Base-by-base conservation (phyloP, 2,113 vertebrate species). In the Odocoileus hemionus region DNA sequence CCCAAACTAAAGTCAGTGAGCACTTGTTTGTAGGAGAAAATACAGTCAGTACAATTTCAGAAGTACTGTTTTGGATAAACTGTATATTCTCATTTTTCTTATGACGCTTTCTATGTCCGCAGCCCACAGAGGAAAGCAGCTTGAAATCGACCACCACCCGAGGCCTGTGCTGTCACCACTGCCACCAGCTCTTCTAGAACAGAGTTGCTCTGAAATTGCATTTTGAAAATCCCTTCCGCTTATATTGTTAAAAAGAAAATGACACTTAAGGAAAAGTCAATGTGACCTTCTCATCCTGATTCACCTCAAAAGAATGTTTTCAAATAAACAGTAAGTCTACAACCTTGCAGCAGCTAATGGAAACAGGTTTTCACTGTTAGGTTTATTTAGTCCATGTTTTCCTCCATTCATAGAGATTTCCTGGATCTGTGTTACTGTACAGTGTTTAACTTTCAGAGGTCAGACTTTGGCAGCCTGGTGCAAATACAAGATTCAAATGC, bases 171-270 rank as follows among this genome's bases (percentile, higher is more conserved):
- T 30, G 1, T 9, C 7, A 0, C 1, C 10, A 8, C 79, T 55
- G 55, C 23, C 17, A 8, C 14, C 7, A 39, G 36, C 23, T 82
- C 47, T 90, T 67, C 45, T 3, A 0, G 6, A 45, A 92, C 7
- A 70, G 33, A 94, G 80, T 11, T 1, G 4, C 78, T 95, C 7
- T 70, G 50, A 83, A 58, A 87, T 1, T 60, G 39, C 15, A 74
- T 58, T 57, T 57, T 85, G 76, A 89, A 61, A 47, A 15, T 28
- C 54, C 87, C 50, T 80, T 55, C 57, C 64, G 74, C 50, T 94
- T 89, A 89, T 91, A 57, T 93, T 91, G 80, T 94, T 95, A 50
- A 92, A 93, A 96, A 86, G 84, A 74, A 95, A 96, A 67, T 82
- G 82, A 58, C 67, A 87, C 33, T 83, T 57, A 84, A 91, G 84